Conservation (phyloP, 1,140 invertebrate genomes). For the Drosophila rufa region DNA sequence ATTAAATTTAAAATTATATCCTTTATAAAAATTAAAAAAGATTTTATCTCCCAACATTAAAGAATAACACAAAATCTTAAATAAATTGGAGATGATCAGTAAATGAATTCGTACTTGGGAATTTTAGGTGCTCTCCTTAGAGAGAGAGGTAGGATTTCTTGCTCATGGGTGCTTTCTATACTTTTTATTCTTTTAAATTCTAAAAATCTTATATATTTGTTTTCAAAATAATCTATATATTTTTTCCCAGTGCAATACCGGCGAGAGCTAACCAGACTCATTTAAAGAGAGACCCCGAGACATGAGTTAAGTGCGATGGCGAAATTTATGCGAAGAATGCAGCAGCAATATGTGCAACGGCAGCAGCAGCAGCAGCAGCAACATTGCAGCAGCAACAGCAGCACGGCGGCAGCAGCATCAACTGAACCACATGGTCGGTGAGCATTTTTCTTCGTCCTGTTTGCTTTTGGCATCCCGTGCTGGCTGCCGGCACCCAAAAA, state of each 20-base stretch:
- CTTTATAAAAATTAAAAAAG: no score
- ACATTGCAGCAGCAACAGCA: slow-evolving; percentile 13
- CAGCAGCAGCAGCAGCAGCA: slow-evolving; percentile 42
- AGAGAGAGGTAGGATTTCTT: no score
- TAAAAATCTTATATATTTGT: neutral
- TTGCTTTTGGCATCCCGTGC: slow-evolving; percentile 41
- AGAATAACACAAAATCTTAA: no score
- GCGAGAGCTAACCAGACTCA: slow-evolving; percentile 61
- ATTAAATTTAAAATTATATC: neutral
- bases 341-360: slow-evolving; percentile 74
- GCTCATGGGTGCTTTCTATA: no score
- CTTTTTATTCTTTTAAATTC: no score
- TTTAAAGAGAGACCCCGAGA: slow-evolving; percentile 72
- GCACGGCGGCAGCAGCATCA: slow-evolving; percentile 33
- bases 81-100: no score
- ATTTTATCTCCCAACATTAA: no score
- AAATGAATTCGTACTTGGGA: no score
- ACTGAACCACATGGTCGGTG: slow-evolving; percentile 48
- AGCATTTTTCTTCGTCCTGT: slow-evolving; percentile 52
- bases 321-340: slow-evolving; percentile 84
- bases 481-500: slow-evolving; percentile 43
- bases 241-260: slow-evolving; percentile 6
- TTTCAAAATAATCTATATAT: no score
- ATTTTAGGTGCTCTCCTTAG: no score
- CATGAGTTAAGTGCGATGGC: slow-evolving; percentile 79